Evolutionary conservation across 30 jellyfish, hydroid and myxozoan species (phyloP), one percentile per base, ranked within the genome.

Genomic region (Pelagia noctiluca): DNA sequence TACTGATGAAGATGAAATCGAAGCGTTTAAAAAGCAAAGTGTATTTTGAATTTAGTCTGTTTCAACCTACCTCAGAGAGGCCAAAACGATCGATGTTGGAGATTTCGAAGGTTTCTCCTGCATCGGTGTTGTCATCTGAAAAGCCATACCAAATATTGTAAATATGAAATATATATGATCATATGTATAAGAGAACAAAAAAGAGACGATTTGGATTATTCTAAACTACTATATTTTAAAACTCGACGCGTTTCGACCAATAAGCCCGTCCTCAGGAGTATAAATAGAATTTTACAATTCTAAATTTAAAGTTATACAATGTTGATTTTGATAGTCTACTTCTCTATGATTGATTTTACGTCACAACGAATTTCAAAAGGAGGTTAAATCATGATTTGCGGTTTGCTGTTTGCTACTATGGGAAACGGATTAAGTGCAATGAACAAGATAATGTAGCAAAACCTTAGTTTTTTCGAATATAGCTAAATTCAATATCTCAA

Each of bases 351-450:
- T 63, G 47, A 24, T 18, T 26, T 8, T 63, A 63, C 46, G 76
- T 63, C 76, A 63, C 29, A 63, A 50, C 76, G 47, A 63, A 63
- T 63, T 63, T 63, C 76, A 24, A 63, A 26, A 24, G 42, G 42
- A 63, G 5, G 46, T 24, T 63, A 3, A 26, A 10, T 63, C n/a
- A 18, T 11, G 47, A 63, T 63, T 21, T n/a, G n/a, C n/a, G n/a
- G n/a, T n/a, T n/a, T n/a, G 63, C 42, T 0, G 80, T 34, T 67
- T 34, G 63, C 80, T 67, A 67, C 63, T 42, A 28, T 13, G 47
- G 47, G 76, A 63, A 63, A 63, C 5, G 76, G 57, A 63, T 63
- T 63, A 63, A n/a, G 80, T 30, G 25, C 18, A 3, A 34, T 30
- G 63, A 67, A 31, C 63, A 34, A 67, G 23, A 0, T 42, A 42